Conservation (phyloP, 2,797 vertebrate genomes). For the Borostomias antarcticus region DNA sequence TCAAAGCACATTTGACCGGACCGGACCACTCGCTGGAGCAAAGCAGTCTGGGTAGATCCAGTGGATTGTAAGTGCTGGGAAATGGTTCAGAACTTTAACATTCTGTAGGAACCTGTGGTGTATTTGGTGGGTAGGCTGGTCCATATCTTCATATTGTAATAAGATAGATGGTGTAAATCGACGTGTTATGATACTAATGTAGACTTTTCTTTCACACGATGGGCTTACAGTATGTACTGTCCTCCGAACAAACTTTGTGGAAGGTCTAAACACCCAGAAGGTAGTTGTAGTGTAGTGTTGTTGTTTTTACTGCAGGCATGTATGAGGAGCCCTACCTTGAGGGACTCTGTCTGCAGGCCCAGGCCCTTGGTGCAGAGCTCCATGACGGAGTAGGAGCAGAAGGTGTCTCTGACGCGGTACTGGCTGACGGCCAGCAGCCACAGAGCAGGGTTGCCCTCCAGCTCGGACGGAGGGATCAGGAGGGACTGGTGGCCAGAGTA, state of each 20-base stretch:
- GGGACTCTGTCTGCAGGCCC: constrained; percentile 93
- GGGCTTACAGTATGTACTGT: too few relatives aligned
- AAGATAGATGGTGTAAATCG: too few relatives aligned
- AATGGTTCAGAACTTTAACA: too few relatives aligned
- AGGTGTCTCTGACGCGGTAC: constrained; percentile 96
- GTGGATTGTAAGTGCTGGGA: background rate
- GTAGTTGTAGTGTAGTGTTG: too few relatives aligned
- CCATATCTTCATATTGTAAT: too few relatives aligned
- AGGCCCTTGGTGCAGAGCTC: constrained; percentile 99
- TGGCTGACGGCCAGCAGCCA: constrained; percentile 99
- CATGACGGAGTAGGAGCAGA: constrained; percentile 99
- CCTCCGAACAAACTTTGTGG: too few relatives aligned
- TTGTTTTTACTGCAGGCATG: background rate
- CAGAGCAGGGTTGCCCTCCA: constrained; percentile 94
- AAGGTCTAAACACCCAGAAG: too few relatives aligned
- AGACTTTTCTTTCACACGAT: too few relatives aligned
- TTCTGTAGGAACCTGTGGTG: too few relatives aligned
- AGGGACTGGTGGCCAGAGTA: constrained; percentile 99
- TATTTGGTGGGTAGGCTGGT: too few relatives aligned
- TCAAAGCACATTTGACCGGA: background rate
- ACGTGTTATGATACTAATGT: too few relatives aligned
- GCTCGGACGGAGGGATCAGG: constrained; percentile 95
- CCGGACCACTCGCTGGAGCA: too few relatives aligned
- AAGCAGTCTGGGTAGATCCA: background rate
- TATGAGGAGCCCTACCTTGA: constrained; percentile 81